phyloP scores from a whole-genome alignment of 2,113 vertebrate species.

The Phasianus colchicus region DNA sequence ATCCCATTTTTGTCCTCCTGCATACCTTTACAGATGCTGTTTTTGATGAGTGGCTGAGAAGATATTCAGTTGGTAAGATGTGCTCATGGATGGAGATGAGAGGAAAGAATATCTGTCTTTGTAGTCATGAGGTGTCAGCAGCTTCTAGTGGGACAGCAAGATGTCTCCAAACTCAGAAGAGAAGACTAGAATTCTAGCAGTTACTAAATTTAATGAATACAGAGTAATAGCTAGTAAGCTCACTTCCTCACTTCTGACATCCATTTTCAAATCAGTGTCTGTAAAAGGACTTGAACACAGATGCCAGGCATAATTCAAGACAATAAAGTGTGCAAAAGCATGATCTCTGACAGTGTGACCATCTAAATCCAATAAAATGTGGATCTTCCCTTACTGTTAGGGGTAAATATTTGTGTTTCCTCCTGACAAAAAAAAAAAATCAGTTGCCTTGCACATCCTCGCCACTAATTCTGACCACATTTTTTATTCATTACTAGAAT shows the following conservation, averaged over 20 bases:
- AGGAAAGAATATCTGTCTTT: background rate
- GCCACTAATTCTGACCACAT: background rate
- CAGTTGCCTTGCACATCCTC: background rate
- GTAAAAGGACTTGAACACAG: background rate
- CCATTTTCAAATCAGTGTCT: background rate
- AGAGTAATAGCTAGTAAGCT: background rate
- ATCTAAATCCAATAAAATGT: background rate
- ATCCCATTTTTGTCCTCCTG: constrained; percentile 95
- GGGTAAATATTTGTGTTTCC: background rate
- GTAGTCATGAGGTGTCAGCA: background rate
- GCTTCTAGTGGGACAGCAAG: background rate
- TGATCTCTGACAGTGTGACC: background rate
- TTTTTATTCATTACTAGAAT: background rate
- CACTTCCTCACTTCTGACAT: background rate
- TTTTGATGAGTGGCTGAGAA: constrained; percentile 96
- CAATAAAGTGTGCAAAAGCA: background rate
- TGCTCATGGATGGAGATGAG: background rate
- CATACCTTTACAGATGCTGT: constrained; percentile 97
- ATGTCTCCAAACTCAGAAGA: background rate
- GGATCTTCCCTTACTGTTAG: rapidly evolving
- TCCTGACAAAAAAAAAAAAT: background rate
- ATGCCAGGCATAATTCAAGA: background rate
- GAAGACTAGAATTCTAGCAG: background rate
- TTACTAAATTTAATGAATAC: background rate
- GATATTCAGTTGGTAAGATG: constrained; percentile 86